Percentiles rank a stretch among this genome's conserved stretches.
phyloP scores from a whole-genome alignment of 92 coral and sea anemone genomes.

The Bergia puertoricense region DNA sequence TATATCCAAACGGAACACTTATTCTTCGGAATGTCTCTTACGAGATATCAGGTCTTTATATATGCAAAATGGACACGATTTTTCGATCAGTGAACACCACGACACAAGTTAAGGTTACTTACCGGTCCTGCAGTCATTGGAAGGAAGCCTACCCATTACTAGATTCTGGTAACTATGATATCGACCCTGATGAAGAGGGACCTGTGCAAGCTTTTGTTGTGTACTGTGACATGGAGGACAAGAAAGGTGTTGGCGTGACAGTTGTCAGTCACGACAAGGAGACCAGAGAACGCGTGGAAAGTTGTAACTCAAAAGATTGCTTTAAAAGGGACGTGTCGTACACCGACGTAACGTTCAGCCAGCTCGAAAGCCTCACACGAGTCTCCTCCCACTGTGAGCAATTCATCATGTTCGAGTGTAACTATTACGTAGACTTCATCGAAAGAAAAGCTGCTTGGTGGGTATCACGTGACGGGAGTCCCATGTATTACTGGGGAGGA shows the following conservation, averaged over 20 bases:
- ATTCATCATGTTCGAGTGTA: constrained; percentile 48
- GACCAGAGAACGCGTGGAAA: constrained; percentile 46
- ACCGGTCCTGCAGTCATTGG: constrained; percentile 23
- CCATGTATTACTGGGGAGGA: constrained; percentile 54
- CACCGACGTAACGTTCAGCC: constrained; percentile 15
- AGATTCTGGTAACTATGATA: constrained; percentile 14
- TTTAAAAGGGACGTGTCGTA: background rate
- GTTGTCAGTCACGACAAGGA: constrained; percentile 56
- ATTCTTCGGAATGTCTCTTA: background rate
- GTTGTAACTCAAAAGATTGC: background rate
- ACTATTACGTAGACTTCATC: background rate
- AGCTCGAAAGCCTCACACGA: constrained; percentile 21
- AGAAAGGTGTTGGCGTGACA: constrained; percentile 59
- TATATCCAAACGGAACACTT: background rate
- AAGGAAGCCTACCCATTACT: background rate
- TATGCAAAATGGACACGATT: background rate
- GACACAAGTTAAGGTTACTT: background rate
- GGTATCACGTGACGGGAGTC: constrained; percentile 38
- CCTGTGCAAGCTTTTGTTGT: constrained; percentile 23
- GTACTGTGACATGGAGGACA: constrained; percentile 57
- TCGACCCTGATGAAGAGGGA: constrained; percentile 41
- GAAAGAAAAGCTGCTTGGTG: background rate
- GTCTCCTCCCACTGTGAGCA: constrained; percentile 44
- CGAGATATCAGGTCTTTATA: background rate
- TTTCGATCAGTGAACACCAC: background rate